Evolutionary conservation across 2,888 invertebrate genomes (phyloP).

Genomic region (Eupithecia centaureata): DNA sequence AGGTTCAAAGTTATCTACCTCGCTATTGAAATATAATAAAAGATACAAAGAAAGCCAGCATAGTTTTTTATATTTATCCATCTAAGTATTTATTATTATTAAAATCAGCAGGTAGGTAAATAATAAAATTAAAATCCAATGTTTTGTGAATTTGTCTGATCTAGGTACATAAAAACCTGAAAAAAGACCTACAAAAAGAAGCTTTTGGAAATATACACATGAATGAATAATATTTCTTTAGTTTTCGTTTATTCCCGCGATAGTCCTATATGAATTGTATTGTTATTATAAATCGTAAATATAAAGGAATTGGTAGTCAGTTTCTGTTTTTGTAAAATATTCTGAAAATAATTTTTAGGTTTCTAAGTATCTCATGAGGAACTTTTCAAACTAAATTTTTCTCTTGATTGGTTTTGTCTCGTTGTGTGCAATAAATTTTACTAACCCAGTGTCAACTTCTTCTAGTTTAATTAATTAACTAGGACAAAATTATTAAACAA

Average conservation of each 20-base stretch:
- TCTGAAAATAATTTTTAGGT: no score
- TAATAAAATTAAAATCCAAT: not conserved
- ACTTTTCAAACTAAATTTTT: not conserved
- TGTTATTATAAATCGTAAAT: no score
- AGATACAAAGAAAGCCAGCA: not conserved
- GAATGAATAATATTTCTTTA: no score
- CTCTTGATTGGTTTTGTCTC: not conserved
- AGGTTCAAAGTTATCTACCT: not conserved
- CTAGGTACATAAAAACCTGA: no score
- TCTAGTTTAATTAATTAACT: no score
- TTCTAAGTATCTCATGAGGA: no score
- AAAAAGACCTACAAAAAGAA: not conserved
- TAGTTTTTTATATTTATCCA: not conserved
- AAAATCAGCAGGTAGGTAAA: not conserved
- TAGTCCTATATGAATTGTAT: no score
- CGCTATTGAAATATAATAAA: not conserved
- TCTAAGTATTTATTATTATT: not conserved
- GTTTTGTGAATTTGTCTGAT: not conserved
- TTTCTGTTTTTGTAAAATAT: no score
- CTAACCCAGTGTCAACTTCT: not conserved
- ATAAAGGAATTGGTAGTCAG: no score
- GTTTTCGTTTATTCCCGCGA: no score
- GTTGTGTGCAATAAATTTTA: not conserved
- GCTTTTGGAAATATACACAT: not conserved
- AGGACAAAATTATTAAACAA: no score